Base-by-base conservation (phyloP, 2,888 invertebrate genomes). In the Asteroscopus sphinx region DNA sequence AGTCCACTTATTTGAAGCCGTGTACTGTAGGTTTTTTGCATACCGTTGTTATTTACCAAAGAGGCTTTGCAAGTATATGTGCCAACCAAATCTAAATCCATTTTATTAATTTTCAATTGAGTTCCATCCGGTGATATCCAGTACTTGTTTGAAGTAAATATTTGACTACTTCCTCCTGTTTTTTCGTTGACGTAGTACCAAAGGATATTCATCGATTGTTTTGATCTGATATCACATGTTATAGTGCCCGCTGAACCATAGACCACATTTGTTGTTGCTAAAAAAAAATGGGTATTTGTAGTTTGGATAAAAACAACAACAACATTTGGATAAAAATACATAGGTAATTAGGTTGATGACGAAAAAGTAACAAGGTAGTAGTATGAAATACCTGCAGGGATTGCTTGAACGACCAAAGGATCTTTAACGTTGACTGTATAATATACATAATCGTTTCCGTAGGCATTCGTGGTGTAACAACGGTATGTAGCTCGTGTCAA, bases 201-300 rank as follows among this genome's bases (percentile, higher is more conserved):
- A 25, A 16, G 37, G 13, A 77, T 80, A 3, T 59, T 32, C 41
- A 76, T 73, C 2, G 70, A 73, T 17, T 62, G 36, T 6, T 26
- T 5, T 2, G 80, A 68, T 37, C 15, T 63, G n/a, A 80, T 52
- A 6, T 73, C 65, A n/a, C 77, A 77, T 25, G 21, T 36, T 15
- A 77, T 42, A 1, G 26, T 59, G 7, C 56, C 59, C 15, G 46
- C 44, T 12, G 15, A 37, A 2, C 65, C 73, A 26, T 73, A 77
- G 4, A 3, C 0, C 1, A 68, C 37, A 13, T 35, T 47, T 7
- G 39, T 67, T 11, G 5, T 15, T 40, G 25, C 77, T 77, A 42
- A n/a, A n/a, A n/a, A n/a, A n/a, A n/a, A n/a, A n/a, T n/a, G 6
- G 2, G 4, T 8, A 1, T 32, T 12, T 4, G 21, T 11, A 15